Base-by-base conservation (phyloP, 1,140 invertebrate species). In the Aphelenchoides fujianensis region DNA sequence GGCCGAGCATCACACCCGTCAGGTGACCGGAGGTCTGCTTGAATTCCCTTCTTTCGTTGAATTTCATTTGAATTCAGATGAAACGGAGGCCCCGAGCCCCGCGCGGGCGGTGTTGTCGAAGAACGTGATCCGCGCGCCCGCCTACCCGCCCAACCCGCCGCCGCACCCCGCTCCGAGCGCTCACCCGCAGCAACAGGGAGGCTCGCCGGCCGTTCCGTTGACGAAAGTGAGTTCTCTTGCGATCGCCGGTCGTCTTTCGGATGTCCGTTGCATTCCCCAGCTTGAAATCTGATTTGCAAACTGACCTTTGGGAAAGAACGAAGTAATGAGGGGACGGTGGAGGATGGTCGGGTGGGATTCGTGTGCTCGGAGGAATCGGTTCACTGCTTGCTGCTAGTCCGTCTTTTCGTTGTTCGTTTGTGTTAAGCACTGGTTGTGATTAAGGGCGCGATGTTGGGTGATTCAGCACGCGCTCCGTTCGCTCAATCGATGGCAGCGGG, bases 1-100 rank as follows among this genome's bases (percentile, higher is more conserved):
- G 16, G 23, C 27, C 16, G 70, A 72, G 19, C 63, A 54, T 35
- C 70, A 72, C 59, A n/a, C 69, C 2, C 59, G 48, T 5, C 69
- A 70, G 32, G 27, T 59, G 5, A 59, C 7, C 41, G 41, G 12
- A 48, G 41, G 41, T 48, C 12, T 23, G 12, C 41, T 48, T 48
- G 12, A 48, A 48, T 48, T 48, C 12, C 23, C 12, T 48, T 48
- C 12, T 48, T 48, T 12, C 41, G 23, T 48, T 48, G 12, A 48
- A 48, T 48, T 48, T 48, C 41, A 48, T 48, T 16, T 48, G 41
- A 12, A 48, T 48, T 48, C 23, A 48, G 41, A 48, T 48, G 41
- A 48, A 16, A 48, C 41, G 41, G 41, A 48, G 12, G 12, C 41
- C 12, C 41, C 41, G 23, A 48, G 12, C 23, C 12, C 41, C 41